Percentiles rank a stretch among this genome's conserved stretches.
These are phyloP conservation scores for Garra rufa DNA, from an alignment of 2,113 vertebrate species.

Conservation along the genomic window DNA sequence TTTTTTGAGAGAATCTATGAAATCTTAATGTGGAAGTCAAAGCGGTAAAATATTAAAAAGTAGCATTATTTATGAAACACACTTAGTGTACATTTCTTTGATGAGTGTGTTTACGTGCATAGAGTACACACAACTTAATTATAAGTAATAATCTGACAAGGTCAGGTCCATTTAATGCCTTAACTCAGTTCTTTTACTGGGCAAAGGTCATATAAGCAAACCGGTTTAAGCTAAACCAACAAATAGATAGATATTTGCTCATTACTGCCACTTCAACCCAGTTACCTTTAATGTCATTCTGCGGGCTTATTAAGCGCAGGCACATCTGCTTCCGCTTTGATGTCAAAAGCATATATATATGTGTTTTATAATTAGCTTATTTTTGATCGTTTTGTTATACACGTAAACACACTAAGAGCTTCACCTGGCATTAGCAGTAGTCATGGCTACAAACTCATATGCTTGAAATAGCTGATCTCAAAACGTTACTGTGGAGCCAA, in stretches of 20 bases:
- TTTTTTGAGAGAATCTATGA: background rate
- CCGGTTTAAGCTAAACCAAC: background rate
- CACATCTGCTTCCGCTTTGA: background rate
- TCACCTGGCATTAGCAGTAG: background rate
- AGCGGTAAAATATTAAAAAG: background rate
- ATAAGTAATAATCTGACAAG: background rate
- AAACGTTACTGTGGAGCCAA: slow-evolving; percentile 1
- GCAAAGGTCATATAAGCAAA: background rate
- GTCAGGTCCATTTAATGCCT: background rate
- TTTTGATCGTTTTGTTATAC: background rate
- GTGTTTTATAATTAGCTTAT: background rate
- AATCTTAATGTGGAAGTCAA: background rate
- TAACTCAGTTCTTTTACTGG: background rate
- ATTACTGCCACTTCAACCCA: background rate
- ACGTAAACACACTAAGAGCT: background rate
- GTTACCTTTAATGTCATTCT: background rate
- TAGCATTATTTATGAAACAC: background rate
- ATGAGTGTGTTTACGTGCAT: background rate
- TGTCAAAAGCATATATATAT: background rate
- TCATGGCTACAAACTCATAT: background rate
- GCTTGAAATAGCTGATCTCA: slow-evolving; percentile 22
- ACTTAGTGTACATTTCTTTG: background rate
- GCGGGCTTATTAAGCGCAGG: background rate
- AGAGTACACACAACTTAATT: background rate
- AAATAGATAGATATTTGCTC: background rate